A percentile compares a stretch with the other conserved stretches of the same genome.
Conservation (phyloP, 2,888 invertebrate genomes). For the Polydrusus cervinus region DNA sequence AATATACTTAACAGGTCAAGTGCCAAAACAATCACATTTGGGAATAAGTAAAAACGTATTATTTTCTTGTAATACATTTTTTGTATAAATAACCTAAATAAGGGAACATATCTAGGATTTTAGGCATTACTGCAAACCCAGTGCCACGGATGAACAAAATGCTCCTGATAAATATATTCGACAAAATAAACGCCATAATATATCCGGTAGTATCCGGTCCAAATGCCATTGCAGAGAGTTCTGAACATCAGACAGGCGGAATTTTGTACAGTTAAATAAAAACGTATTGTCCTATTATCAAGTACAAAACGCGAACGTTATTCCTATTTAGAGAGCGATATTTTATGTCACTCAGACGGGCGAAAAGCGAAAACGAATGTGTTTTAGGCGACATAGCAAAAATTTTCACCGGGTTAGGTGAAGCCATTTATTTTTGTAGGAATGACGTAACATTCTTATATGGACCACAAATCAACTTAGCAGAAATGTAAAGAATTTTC, state of each 20-base stretch:
- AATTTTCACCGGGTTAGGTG: slow-evolving; percentile 50
- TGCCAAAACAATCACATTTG: too few species aligned
- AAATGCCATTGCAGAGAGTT: slow-evolving; percentile 55
- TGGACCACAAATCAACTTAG: slow-evolving; percentile 50
- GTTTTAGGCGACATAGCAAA: slow-evolving; percentile 48
- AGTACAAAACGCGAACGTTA: slow-evolving; percentile 55
- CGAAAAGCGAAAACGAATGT: slow-evolving; percentile 48
- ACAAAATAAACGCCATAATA: slow-evolving; percentile 56
- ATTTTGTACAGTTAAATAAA: slow-evolving; percentile 60
- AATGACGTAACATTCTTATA: slow-evolving; percentile 48
- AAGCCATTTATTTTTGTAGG: slow-evolving; percentile 48
- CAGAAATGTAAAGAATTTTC: slow-evolving; percentile 36
- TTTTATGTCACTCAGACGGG: slow-evolving; percentile 52
- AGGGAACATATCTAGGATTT: too few species aligned
- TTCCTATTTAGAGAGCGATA: slow-evolving; percentile 53
- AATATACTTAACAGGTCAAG: too few species aligned
- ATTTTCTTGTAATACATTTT: too few species aligned
- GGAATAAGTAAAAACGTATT: too few species aligned
- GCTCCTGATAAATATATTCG: slow-evolving; percentile 36
- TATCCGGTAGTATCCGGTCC: slow-evolving; percentile 56
- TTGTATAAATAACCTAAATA: too few species aligned
- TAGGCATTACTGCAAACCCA: background rate
- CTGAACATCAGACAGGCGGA: slow-evolving; percentile 60
- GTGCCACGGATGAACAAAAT: slow-evolving; percentile 27
- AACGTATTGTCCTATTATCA: slow-evolving; percentile 59